Conservation (phyloP, 2,113 vertebrate genomes). For the Epinephelus moara region DNA sequence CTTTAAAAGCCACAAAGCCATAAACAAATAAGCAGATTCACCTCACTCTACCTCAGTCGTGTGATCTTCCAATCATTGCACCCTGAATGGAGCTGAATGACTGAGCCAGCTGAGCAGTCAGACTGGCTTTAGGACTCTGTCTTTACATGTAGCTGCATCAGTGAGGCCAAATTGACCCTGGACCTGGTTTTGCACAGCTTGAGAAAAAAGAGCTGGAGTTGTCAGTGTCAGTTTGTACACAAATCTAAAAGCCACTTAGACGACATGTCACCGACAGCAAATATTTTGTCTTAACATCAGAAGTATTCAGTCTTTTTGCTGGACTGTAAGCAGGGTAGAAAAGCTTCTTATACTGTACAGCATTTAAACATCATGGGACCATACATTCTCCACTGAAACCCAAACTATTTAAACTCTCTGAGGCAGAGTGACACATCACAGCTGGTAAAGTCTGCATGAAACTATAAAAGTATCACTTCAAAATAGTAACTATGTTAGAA, state of each 20-base stretch:
- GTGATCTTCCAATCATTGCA: too few species aligned
- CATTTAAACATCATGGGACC: background rate
- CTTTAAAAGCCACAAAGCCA: background rate
- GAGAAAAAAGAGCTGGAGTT: background rate
- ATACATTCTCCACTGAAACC: background rate
- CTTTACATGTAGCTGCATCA: background rate
- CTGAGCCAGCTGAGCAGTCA: background rate
- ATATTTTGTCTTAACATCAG: background rate
- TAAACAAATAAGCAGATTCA: background rate
- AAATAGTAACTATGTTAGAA: too few species aligned
- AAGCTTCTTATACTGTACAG: background rate
- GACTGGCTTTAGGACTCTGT: constrained; percentile 22
- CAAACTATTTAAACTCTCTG: too few species aligned
- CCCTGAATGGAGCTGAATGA: too few species aligned
- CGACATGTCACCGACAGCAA: background rate
- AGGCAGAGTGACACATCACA: too few species aligned
- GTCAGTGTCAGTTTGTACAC: background rate
- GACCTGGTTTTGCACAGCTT: background rate
- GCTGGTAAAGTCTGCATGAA: too few species aligned
- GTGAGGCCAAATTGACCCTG: background rate
- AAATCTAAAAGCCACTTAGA: background rate
- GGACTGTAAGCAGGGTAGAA: background rate
- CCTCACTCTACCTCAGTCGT: too few species aligned
- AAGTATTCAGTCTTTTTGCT: too few species aligned
- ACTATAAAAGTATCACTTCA: too few species aligned